Percentiles rank a stretch among this genome's conserved stretches.
Conservation (phyloP, 2,797 vertebrate genomes). For the Alca torda region DNA sequence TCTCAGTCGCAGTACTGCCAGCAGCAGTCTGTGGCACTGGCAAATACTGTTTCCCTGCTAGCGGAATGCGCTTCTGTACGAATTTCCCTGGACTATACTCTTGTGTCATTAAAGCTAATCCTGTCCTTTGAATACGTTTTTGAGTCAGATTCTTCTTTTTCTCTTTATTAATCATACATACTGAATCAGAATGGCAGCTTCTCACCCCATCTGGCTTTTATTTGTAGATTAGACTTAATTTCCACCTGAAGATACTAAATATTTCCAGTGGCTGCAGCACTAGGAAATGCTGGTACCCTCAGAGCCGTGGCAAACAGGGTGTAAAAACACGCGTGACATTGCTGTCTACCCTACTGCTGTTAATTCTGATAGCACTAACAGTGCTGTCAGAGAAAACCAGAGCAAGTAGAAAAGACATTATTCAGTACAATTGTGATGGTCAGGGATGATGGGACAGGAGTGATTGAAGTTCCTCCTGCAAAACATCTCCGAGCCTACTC, state of each 20-base stretch:
- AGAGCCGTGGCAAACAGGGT: accelerated
- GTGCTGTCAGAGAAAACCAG: neutral
- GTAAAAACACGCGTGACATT: neutral
- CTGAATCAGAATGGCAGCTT: neutral
- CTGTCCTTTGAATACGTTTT: neutral
- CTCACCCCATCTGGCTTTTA: neutral
- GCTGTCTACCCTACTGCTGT: neutral
- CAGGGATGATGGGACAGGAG: neutral
- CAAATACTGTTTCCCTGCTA: neutral
- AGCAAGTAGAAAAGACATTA: neutral
- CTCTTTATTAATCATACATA: neutral
- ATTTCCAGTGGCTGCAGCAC: neutral
- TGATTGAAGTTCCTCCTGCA: neutral
- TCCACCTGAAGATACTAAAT: neutral
- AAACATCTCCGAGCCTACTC: neutral
- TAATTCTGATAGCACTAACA: neutral
- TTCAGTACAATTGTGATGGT: neutral
- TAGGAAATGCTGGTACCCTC: neutral
- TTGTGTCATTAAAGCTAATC: neutral
- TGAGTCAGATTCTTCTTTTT: neutral
- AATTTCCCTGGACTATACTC: neutral
- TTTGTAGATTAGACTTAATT: neutral
- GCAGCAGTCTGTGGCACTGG: neutral
- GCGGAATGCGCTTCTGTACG: neutral
- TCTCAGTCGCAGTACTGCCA: neutral